Base-by-base conservation (phyloP, 2,888 invertebrate genomes). In the Physocephala rufipes region DNA sequence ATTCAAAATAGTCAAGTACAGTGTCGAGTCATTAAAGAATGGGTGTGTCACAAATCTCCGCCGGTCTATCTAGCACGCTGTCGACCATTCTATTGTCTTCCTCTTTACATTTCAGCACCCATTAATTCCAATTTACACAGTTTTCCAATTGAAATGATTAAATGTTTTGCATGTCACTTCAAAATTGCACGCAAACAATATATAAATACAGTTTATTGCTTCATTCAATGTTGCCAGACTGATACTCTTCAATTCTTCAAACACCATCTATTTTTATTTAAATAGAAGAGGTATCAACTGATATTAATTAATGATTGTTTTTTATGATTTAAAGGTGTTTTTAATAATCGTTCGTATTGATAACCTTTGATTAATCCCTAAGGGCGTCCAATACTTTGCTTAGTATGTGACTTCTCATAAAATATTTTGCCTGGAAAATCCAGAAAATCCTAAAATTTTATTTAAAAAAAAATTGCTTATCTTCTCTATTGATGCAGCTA, bases 101-200 rank as follows among this genome's bases (percentile, higher is more conserved):
- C 65, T 36, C 13, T 9, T 16, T 53, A 53, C 36, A 51, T 21
- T 30, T 45, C 58, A 36, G 36, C 47, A 30, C 51, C 71, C 66
- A 69, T 67, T 67, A 58, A 63, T 71, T 79, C 79, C 78, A 79
- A 82, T 81, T 79, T 80, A 79, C 81, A 80, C 82, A 82, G 82
- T 82, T 82, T 82, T 82, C 83, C 83, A 82, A 82, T 82, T 82
- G 83, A 82, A 82, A 82, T 82, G 82, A 82, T 82, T 82, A 82
- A 82, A 82, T 82, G 82, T 82, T 82, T 82, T 82, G 82, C 82
- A 82, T 82, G 78, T 82, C 83, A 81, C 82, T 82, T 82, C 80
- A 82, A 81, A 82, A 82, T 82, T 82, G 82, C 82, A 82, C 82
- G 80, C 79, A 81, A 81, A 82, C 81, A 82, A 78, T 64, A 24